Evolutionary conservation across 2,888 invertebrate genomes (phyloP).

Genomic region (Euphydryas editha): DNA sequence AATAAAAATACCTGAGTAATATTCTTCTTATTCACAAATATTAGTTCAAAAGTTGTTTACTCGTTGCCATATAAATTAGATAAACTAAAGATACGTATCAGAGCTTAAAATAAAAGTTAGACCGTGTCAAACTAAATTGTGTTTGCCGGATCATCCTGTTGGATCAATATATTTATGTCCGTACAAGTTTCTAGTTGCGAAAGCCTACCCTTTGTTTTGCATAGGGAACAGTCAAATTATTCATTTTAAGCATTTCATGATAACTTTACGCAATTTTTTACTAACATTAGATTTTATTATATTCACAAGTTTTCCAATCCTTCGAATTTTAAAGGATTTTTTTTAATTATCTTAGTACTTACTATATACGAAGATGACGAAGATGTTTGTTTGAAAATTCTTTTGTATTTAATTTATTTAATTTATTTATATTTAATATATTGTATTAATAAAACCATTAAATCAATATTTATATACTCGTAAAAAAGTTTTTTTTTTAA

Average conservation of each 20-base stretch:
- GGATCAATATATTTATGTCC: conserved; percentile 25
- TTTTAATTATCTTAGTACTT: no score
- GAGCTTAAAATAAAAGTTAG: conserved; percentile 20
- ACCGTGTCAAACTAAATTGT: conserved; percentile 27
- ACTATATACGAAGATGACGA: no score
- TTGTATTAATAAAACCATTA: no score
- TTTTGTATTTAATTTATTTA: no score
- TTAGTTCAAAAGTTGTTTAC: conserved; percentile 17
- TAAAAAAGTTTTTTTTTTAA: no score
- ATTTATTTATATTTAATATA: no score
- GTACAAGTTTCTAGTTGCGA: conserved; percentile 14
- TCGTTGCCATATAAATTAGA: conserved; percentile 20
- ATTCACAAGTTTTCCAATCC: no score
- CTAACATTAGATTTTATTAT: background rate
- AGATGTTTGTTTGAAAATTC: no score
- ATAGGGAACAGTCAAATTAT: conserved; percentile 15
- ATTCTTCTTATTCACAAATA: background rate
- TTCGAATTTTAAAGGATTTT: no score
- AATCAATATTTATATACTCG: no score
- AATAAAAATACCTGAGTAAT: background rate
- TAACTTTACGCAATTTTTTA: background rate
- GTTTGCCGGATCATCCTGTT: conserved; percentile 17
- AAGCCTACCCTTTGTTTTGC: conserved; percentile 20
- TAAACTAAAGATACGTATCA: conserved; percentile 26
- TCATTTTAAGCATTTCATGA: background rate